phyloP scores from a whole-genome alignment of 2,113 vertebrate species.

The Trogon surrucura region DNA sequence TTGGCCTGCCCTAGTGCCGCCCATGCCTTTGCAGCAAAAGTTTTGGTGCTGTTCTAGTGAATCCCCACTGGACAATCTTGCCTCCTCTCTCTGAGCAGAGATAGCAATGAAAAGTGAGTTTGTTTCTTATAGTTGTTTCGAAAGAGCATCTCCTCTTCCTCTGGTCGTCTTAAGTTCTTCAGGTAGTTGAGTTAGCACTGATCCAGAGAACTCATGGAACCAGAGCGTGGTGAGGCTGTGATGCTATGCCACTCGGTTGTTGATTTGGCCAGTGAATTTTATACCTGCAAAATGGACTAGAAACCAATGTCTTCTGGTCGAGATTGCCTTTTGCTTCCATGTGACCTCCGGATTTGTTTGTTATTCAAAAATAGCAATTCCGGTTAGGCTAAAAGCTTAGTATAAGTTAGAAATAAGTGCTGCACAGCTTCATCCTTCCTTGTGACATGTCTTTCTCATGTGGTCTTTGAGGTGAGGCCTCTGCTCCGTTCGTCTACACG shows the following conservation, averaged over 20 bases:
- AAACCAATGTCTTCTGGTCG: background rate
- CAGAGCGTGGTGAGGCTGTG: background rate
- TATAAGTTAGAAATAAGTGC: background rate
- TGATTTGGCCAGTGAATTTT: background rate
- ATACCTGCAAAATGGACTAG: background rate
- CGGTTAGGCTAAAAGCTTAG: background rate
- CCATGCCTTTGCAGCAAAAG: constrained; percentile 22
- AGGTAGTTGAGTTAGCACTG: background rate
- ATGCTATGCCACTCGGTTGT: background rate
- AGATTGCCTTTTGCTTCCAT: background rate
- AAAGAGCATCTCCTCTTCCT: constrained; percentile 10
- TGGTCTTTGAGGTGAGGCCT: background rate
- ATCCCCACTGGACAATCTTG: constrained; percentile 9
- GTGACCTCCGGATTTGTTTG: background rate
- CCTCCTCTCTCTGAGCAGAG: constrained; percentile 19
- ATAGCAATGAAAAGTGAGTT: constrained; percentile 44
- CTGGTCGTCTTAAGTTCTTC: background rate
- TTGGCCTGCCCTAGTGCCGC: constrained; percentile 22
- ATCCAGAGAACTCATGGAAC: background rate
- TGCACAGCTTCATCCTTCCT: background rate
- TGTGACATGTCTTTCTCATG: background rate
- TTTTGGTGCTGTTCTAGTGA: constrained; percentile 6
- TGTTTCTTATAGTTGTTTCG: background rate
- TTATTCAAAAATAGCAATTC: background rate
- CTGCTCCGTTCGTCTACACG: background rate